Evolutionary conservation across 2,797 vertebrate species (phyloP), one percentile per base, ranked within the genome.

Genomic region (Petrocephalus schoutedeni): DNA sequence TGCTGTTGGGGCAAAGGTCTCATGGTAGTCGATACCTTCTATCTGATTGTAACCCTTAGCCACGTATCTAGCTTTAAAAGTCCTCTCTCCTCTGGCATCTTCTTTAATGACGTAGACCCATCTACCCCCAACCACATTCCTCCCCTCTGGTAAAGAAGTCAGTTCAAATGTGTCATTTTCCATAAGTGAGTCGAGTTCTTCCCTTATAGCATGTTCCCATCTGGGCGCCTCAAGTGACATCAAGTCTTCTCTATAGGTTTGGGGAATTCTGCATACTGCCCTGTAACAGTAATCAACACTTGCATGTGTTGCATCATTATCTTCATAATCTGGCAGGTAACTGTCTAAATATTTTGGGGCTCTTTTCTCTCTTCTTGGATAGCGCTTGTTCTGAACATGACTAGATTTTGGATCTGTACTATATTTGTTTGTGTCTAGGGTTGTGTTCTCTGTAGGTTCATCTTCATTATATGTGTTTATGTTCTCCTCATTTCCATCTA

Each of bases 281-380:
- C 87, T 89, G 80, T 87, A 90, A 86, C 87, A 90, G 88, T 86
- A 88, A 90, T 89, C 88, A 87, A 87, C 28, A 86, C 49, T 83
- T 45, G 36, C n/a, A 36, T 83, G 12, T 49, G 77, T 87, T 84
- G 19, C 86, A 77, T 89, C 77, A 41, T 28, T 28, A 28, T 28
- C 28, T 28, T 28, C 28, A 28, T 28, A 28, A 28, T 28, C 28
- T 28, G 28, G 28, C 28, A 28, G 28, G 28, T 28, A 28, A 28
- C 28, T 28, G 28, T 28, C 28, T 28, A 28, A 28, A 28, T 28
- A 28, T 28, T 28, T 28, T 28, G 28, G 28, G 28, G 28, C 28
- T 28, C 28, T 28, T 28, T 28, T 28, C 28, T 28, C 28, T 28
- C 28, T 28, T 28, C 28, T 28, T 28, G 28, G 28, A 28, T 28